Evolutionary conservation across 2,888 invertebrate genomes (phyloP), one percentile per base, ranked within the genome.

Genomic region (Hirtodrosophila duncani): DNA sequence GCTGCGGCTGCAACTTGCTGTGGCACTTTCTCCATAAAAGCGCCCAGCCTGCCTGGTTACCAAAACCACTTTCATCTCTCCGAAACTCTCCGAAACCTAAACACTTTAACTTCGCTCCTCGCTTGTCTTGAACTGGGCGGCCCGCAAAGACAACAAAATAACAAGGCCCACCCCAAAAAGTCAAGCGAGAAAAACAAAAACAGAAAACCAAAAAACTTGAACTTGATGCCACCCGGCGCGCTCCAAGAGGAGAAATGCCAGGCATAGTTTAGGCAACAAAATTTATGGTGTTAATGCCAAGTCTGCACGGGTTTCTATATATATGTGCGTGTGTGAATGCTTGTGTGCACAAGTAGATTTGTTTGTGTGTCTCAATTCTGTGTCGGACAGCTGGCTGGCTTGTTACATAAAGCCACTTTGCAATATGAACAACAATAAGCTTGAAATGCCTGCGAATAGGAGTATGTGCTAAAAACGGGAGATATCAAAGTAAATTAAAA

Each of bases 201-300:
- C 51, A 30, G 37, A 37, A 48, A 41, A 20, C 43, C 24, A 38
- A 42, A 48, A 48, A 36, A 30, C 48, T n/a, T n/a, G 51, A 57
- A 18, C 64, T 44, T 41, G 45, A 27, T 41, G 53, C 38, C 38
- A 61, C 11, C 38, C 39, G 37, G 43, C 41, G 31, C 37, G 58
- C 37, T 30, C 33, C 44, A 37, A 55, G 34, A 46, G 26, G 29
- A 24, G 44, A 45, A 64, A 57, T 68, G 45, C 60, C 63, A 45
- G 63, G 56, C 77, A 62, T 53, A 71, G 65, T 62, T 70, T 43
- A 38, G 65, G 59, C 72, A 57, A 53, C 68, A 77, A 75, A 71
- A 74, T 74, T 75, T 79, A 72, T 72, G 80, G 77, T 67, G 77
- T 77, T 79, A 75, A 70, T 72, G 71, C 57, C 58, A 64, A 64